Evolutionary conservation across 1,140 invertebrate species (phyloP).

Genomic region (Daktulosphaira vitifoliae): DNA sequence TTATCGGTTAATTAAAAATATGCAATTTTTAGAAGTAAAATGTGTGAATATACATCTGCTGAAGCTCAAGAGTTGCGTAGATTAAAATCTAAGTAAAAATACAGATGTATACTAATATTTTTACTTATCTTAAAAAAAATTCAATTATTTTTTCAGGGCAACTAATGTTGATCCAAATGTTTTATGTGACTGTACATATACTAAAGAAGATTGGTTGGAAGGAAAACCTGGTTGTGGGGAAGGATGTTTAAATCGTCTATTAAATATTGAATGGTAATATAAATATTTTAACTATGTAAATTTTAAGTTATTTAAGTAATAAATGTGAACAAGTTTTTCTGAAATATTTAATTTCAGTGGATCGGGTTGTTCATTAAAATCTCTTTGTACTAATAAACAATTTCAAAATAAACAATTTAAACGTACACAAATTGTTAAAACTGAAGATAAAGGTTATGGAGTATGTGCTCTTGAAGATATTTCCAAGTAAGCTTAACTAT

Average conservation of each 20-base stretch:
- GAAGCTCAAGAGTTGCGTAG: constrained; percentile 47
- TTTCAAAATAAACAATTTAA: constrained; percentile 85
- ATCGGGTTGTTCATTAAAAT: constrained; percentile 72
- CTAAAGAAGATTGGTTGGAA: constrained; percentile 72
- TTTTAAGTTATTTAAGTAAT: background rate
- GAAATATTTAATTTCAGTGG: constrained; percentile 59
- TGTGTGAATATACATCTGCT: background rate
- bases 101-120: too few relatives aligned
- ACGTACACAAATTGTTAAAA: constrained; percentile 77
- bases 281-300: background rate
- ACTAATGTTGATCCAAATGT: constrained; percentile 87
- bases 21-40: background rate
- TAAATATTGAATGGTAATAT: constrained; percentile 94
- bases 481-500: constrained; percentile 50
- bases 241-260: constrained; percentile 90
- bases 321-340: too few relatives aligned
- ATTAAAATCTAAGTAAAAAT: constrained; percentile 15
- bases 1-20: too few relatives aligned
- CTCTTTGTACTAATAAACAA: constrained; percentile 85
- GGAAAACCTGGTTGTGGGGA: constrained; percentile 85
- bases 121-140: too few relatives aligned
- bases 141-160: background rate
- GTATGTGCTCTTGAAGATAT: constrained; percentile 70
- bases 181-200: constrained; percentile 81
- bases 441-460: constrained; percentile 89